Evolutionary conservation across 2,888 invertebrate genomes (phyloP).

Genomic region (Dicyrtomina minuta): DNA sequence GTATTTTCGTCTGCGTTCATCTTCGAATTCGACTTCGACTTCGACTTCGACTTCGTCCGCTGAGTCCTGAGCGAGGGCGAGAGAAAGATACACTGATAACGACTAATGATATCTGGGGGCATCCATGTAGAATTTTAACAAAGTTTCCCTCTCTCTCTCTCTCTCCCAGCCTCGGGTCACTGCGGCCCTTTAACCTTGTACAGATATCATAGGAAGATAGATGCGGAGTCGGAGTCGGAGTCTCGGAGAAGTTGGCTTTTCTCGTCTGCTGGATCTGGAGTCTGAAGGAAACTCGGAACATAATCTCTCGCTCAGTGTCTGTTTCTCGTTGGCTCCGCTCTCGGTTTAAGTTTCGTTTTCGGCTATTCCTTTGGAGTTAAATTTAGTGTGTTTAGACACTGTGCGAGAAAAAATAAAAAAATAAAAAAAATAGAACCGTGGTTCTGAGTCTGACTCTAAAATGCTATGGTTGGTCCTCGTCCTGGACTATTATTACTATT

Average conservation of each 20-base stretch:
- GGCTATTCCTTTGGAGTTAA: background rate
- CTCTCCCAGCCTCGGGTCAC: slow-evolving; percentile 34
- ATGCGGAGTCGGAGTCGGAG: background rate
- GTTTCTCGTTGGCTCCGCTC: background rate
- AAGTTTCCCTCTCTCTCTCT: slow-evolving; percentile 29
- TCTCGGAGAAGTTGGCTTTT: slow-evolving; percentile 8
- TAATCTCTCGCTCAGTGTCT: slow-evolving; percentile 4
- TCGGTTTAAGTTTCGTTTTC: background rate
- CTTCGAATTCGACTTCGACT: too few relatives aligned
- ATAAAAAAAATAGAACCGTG: too few relatives aligned
- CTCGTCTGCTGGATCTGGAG: too few relatives aligned
- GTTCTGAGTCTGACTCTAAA: background rate
- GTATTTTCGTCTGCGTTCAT: too few relatives aligned
- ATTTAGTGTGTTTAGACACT: too few relatives aligned
- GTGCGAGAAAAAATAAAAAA: too few relatives aligned
- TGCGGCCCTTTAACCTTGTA: slow-evolving; percentile 37
- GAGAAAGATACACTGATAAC: slow-evolving; percentile 36
- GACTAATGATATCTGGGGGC: slow-evolving; percentile 40
- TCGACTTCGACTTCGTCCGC: background rate
- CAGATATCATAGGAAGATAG: too few relatives aligned
- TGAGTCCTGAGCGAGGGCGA: background rate
- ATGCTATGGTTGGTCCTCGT: too few relatives aligned
- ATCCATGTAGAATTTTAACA: slow-evolving; percentile 38
- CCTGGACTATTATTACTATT: too few relatives aligned
- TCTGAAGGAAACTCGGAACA: slow-evolving; percentile 20